phyloP scores from a whole-genome alignment of 2,888 invertebrate genomes.

The Chloromyia formosa region DNA sequence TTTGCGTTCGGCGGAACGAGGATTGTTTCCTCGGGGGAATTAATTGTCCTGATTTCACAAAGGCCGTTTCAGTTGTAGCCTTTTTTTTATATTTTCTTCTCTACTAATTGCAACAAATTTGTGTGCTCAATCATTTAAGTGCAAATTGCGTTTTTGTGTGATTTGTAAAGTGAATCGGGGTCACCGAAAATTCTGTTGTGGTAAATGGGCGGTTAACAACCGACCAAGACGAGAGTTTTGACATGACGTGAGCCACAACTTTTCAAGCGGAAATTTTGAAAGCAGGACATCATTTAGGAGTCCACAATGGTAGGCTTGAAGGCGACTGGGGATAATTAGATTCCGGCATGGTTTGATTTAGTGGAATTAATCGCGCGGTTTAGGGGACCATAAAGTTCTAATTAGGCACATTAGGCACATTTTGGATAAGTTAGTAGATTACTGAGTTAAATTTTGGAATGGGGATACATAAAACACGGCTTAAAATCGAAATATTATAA shows the following conservation, averaged over 20 bases:
- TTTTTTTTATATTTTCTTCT: background rate
- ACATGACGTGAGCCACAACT: background rate
- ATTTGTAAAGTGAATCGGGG: conserved; percentile 32
- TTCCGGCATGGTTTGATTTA: background rate
- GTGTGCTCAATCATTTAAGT: conserved; percentile 18
- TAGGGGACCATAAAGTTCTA: too few species aligned
- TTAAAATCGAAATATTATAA: too few species aligned
- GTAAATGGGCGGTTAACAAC: conserved; percentile 2
- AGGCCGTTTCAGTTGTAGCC: background rate
- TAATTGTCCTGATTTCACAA: conserved; percentile 17
- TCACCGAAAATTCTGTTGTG: conserved; percentile 8
- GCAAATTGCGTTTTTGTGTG: conserved; percentile 20
- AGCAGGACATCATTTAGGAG: conserved; percentile 15
- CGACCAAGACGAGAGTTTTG: background rate
- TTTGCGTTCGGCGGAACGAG: background rate
- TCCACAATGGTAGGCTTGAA: background rate
- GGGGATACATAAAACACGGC: too few species aligned
- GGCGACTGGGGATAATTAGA: background rate
- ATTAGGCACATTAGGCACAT: too few species aligned
- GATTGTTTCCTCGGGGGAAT: conserved; percentile 11
- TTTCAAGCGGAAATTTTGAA: conserved; percentile 10
- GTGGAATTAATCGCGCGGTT: background rate
- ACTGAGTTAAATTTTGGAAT: too few species aligned
- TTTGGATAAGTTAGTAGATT: too few species aligned
- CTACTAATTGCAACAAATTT: conserved; percentile 22